Conservation (phyloP, 2,797 vertebrate genomes). For the Sebastes oblongus region DNA sequence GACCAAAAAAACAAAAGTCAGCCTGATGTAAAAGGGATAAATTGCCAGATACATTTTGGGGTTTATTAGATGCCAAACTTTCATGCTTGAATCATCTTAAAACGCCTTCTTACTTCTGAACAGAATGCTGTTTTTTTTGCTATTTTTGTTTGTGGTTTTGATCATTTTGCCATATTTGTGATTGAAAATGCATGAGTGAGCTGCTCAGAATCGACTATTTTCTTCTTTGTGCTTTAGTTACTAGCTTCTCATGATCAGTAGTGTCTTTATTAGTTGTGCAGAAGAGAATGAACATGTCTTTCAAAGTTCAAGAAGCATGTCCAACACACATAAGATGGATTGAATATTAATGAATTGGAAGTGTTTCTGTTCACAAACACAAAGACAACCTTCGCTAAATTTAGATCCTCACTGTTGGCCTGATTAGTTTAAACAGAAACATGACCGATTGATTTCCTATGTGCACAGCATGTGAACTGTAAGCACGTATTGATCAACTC, state of each 20-base stretch:
- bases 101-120: conserved; percentile 12
- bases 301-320: conserved; percentile 4
- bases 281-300: conserved; percentile 29
- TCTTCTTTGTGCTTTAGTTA: conserved; percentile 13
- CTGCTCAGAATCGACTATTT: conserved; percentile 34
- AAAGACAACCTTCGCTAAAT: background rate
- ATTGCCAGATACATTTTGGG: background rate
- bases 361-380: background rate
- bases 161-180: conserved; percentile 7
- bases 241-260: background rate
- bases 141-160: conserved; percentile 29
- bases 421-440: conserved; percentile 3
- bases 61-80: conserved; percentile 10
- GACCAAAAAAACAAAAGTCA: background rate
- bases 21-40: background rate
- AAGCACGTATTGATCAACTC: conserved; percentile 33
- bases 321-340: background rate
- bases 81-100: conserved; percentile 23
- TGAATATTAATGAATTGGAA: background rate
- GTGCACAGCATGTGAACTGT: conserved; percentile 58
- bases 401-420: background rate
- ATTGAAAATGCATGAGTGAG: conserved; percentile 60
- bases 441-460: background rate
- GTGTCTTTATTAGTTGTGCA: background rate
- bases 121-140: conserved; percentile 9